Conservation (phyloP, 2,113 vertebrate genomes). For the Pristiophorus japonicus region DNA sequence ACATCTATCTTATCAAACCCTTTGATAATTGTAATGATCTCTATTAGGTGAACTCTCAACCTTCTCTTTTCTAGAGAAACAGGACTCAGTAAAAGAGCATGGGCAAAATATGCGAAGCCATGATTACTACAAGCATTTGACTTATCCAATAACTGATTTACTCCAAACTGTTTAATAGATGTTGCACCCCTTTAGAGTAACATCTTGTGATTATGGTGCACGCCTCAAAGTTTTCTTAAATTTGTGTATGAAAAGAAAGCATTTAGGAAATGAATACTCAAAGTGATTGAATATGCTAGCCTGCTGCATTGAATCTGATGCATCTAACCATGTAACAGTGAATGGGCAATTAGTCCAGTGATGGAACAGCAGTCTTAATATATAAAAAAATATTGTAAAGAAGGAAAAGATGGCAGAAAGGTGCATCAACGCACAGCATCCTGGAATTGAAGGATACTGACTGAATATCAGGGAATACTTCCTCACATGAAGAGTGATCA, state of each 20-base stretch:
- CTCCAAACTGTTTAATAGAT: not conserved
- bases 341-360: not conserved
- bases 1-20: not conserved
- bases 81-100: not conserved
- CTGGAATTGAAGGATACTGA: not conserved
- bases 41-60: not conserved
- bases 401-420: not conserved
- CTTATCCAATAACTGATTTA: not conserved
- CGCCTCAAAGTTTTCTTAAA: not conserved
- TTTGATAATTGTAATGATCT: not conserved
- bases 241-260: no score
- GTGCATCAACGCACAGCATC: not conserved
- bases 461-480: not conserved
- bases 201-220: not conserved
- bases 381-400: not conserved
- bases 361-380: no score
- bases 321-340: not conserved
- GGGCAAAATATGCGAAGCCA: not conserved
- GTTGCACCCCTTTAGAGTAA: not conserved
- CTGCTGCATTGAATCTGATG: not conserved
- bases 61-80: not conserved
- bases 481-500: not conserved
- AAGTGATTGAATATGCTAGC: not conserved
- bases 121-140: not conserved
- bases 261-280: conserved; percentile 2